A percentile compares a stretch with the other conserved stretches of the same genome.
These are phyloP conservation scores for Synanthedon myopaeformis DNA, from an alignment of 2,888 invertebrate species.

Conservation along the genomic window DNA sequence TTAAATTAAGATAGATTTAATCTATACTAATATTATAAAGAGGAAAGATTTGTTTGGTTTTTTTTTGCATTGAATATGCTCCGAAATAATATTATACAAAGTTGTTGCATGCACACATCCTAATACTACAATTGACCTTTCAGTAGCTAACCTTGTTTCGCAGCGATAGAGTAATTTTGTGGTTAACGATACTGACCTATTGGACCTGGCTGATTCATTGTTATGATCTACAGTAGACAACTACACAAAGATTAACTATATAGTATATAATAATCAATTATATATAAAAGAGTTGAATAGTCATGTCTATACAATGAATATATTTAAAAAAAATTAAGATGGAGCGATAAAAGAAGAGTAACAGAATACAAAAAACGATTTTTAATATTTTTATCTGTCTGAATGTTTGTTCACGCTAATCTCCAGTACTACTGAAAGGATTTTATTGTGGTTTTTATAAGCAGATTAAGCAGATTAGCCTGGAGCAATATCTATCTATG, in stretches of 20 bases:
- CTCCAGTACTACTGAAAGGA: background rate
- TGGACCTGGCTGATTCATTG: constrained; percentile 11
- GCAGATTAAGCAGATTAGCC: too few species aligned
- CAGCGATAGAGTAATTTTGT: constrained; percentile 16
- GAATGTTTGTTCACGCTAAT: background rate
- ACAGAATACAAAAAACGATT: background rate
- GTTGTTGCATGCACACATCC: constrained; percentile 11
- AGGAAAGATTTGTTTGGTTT: too few species aligned
- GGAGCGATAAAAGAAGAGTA: background rate
- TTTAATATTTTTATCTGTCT: background rate
- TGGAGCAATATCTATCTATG: too few species aligned
- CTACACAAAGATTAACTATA: too few species aligned
- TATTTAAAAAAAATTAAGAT: background rate
- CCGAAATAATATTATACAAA: too few species aligned
- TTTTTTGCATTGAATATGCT: too few species aligned
- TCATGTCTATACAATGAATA: background rate
- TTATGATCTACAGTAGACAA: constrained; percentile 1
- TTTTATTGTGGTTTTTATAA: background rate
- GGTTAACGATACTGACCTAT: constrained; percentile 24
- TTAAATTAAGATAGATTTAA: too few species aligned
- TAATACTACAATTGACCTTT: constrained; percentile 31
- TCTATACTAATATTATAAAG: too few species aligned
- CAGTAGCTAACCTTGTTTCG: constrained; percentile 20
- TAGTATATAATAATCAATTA: background rate
- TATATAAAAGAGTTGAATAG: background rate